A percentile compares a stretch with the other conserved stretches of the same genome.
phyloP scores from a whole-genome alignment of 2,888 invertebrate species.

The Apeira syringaria region DNA sequence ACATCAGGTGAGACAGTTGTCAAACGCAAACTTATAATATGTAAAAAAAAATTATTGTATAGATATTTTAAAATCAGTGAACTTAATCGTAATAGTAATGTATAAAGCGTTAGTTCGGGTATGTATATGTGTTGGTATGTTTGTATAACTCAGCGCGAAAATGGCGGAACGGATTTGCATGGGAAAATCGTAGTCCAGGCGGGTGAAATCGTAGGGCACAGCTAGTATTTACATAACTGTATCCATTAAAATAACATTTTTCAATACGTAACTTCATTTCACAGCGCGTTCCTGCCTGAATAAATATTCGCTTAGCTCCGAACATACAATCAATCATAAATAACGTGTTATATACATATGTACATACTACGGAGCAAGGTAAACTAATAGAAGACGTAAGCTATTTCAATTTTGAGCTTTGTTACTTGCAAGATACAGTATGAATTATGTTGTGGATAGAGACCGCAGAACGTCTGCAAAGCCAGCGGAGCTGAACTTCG shows the following conservation, averaged over 20 bases:
- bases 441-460: not conserved
- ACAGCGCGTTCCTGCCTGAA: conserved; percentile 23
- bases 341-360: conserved; percentile 19
- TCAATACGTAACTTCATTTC: conserved; percentile 30
- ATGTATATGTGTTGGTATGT: no score
- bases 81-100: no score
- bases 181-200: no score
- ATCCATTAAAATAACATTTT: conserved; percentile 29
- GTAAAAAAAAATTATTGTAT: no score
- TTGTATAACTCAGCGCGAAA: no score
- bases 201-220: no score
- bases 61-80: no score
- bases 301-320: conserved; percentile 29
- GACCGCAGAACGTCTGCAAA: conserved; percentile 6
- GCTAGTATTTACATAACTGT: conserved; percentile 11
- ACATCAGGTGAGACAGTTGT: no score
- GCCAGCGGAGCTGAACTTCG: conserved; percentile 21
- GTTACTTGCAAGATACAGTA: not conserved
- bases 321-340: conserved; percentile 42
- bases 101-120: no score
- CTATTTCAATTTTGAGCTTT: not conserved
- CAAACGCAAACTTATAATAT: no score
- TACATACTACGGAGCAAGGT: conserved; percentile 15
- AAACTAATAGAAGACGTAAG: conserved; percentile 8
- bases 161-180: no score